Percentiles rank a stretch among this genome's conserved stretches.
These are phyloP conservation scores for Hydrozoanthus gracilis DNA, from an alignment of 92 coral and sea anemone species.

Conservation along the genomic window DNA sequence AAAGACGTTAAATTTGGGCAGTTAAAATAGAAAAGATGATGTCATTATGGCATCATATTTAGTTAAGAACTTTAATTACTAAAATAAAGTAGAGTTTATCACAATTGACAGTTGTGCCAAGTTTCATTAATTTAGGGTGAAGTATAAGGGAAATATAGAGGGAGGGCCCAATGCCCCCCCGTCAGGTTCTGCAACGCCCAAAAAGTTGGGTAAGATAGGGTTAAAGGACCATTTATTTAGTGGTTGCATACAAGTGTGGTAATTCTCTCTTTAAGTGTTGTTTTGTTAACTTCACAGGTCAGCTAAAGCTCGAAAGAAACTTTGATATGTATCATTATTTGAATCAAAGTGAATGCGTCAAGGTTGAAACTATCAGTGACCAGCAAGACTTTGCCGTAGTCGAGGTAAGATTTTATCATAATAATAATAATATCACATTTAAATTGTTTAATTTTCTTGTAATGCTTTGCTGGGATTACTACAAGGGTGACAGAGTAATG, in stretches of 20 bases:
- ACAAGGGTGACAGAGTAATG: not conserved
- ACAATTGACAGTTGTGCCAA: too few relatives aligned
- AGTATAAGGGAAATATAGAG: too few relatives aligned
- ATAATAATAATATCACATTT: not conserved
- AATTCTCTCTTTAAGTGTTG: not conserved
- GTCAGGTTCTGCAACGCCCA: too few relatives aligned
- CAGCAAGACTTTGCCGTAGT: slow-evolving; percentile 88
- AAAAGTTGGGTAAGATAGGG: too few relatives aligned
- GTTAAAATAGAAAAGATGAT: too few relatives aligned
- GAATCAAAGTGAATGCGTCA: slow-evolving; percentile 86
- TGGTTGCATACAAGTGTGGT: not conserved
- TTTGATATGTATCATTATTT: slow-evolving; percentile 80
- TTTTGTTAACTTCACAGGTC: slow-evolving; percentile 44
- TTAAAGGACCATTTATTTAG: too few relatives aligned
- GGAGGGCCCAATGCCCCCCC: too few relatives aligned
- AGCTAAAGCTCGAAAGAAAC: slow-evolving; percentile 73
- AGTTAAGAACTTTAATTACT: too few relatives aligned
- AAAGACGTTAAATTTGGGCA: too few relatives aligned
- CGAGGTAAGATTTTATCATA: slow-evolving; percentile 66
- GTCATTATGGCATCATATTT: too few relatives aligned
- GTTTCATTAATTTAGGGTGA: too few relatives aligned
- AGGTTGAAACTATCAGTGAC: slow-evolving; percentile 91
- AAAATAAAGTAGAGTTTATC: too few relatives aligned
- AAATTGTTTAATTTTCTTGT: not conserved
- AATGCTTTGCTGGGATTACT: not conserved